phyloP scores from a whole-genome alignment of 2,113 vertebrate genomes.

The Eubucco bourcierii region DNA sequence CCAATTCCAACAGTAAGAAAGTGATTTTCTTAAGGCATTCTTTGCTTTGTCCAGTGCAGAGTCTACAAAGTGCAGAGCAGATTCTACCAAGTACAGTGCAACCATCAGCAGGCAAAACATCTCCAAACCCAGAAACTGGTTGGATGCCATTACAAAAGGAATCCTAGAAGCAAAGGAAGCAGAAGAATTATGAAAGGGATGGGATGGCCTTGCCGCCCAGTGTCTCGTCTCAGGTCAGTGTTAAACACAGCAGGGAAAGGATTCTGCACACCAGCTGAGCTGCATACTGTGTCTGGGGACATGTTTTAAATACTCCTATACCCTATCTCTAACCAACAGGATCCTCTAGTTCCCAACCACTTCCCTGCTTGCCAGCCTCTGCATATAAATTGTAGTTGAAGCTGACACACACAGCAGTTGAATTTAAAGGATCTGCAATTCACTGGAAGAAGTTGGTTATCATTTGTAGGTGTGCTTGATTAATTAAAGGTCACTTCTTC shows the following conservation, averaged over 20 bases:
- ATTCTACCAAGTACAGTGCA: neutral
- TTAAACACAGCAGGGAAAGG: neutral
- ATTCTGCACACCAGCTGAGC: neutral
- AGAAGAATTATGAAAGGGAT: neutral
- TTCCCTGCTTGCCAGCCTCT: neutral
- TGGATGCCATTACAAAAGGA: neutral
- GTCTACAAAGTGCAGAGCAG: too few relatives aligned
- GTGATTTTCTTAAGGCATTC: neutral
- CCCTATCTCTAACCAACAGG: conserved; percentile 6
- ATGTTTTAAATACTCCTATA: neutral
- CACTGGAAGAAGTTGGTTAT: neutral
- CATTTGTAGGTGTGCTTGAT: neutral
- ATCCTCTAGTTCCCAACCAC: neutral
- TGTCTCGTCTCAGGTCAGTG: neutral
- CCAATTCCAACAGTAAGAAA: neutral
- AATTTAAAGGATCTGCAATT: neutral
- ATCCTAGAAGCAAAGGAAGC: neutral
- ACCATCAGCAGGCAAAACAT: neutral
- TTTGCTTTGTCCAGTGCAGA: neutral
- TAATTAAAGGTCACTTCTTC: neutral
- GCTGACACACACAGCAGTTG: neutral
- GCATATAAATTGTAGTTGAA: neutral
- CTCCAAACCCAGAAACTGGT: neutral
- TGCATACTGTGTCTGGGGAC: too few relatives aligned
- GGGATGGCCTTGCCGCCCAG: neutral